Conservation (phyloP, 2,113 vertebrate genomes). For the Chaetodon auriga region DNA sequence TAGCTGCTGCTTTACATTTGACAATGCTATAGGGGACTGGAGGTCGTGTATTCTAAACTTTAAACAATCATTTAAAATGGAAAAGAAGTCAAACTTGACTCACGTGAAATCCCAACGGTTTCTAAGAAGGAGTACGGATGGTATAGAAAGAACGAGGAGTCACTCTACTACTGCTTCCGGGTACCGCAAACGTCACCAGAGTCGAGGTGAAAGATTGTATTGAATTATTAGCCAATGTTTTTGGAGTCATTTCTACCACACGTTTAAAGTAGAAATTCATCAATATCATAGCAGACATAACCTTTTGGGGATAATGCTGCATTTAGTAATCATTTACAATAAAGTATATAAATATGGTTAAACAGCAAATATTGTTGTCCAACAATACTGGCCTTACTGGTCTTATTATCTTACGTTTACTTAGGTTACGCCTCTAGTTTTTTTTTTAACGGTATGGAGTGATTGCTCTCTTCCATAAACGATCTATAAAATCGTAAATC, state of each 20-base stretch:
- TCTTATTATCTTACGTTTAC: no score
- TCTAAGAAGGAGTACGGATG: conserved; percentile 8
- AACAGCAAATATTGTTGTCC: no score
- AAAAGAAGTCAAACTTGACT: conserved; percentile 61
- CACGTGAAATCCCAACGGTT: conserved; percentile 64
- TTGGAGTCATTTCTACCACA: no score
- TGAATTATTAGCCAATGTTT: no score
- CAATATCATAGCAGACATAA: no score
- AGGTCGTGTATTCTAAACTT: background rate
- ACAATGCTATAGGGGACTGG: accelerated
- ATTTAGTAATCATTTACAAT: no score
- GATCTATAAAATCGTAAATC: conserved; percentile 48
- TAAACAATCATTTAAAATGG: background rate
- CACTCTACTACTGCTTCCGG: conserved; percentile 47
- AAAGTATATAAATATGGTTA: no score
- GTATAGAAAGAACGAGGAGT: accelerated
- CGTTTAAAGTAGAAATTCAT: no score
- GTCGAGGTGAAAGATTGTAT: no score
- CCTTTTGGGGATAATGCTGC: no score
- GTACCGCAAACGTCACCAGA: background rate
- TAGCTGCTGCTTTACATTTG: accelerated
- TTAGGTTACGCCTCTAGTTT: no score
- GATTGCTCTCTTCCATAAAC: background rate
- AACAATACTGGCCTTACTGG: no score
- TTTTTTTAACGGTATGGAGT: background rate